Evolutionary conservation across 2,113 vertebrate genomes (phyloP).

Genomic region (Sinosuthora webbiana): DNA sequence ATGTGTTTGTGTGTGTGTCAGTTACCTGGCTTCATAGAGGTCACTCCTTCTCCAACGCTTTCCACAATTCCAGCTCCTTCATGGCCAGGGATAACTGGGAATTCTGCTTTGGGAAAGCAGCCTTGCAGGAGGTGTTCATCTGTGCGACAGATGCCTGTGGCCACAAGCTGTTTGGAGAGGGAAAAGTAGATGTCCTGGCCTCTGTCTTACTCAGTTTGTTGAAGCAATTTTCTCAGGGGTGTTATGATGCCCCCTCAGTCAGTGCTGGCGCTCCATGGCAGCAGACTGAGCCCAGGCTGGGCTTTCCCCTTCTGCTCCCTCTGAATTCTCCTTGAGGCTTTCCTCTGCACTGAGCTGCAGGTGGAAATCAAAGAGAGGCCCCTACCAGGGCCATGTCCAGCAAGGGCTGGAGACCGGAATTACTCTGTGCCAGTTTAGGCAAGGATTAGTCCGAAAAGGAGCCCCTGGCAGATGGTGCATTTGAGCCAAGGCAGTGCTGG

Average conservation of each 20-base stretch:
- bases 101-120: slow-evolving; percentile 63
- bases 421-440: not conserved
- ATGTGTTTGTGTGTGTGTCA: not conserved
- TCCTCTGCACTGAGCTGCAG: not conserved
- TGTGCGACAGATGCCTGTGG: slow-evolving; percentile 80
- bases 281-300: too few relatives aligned
- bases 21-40: not conserved
- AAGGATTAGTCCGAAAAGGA: not conserved
- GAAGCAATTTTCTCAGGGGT: not conserved
- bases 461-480: not conserved
- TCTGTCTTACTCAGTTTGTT: not conserved
- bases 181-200: rapidly evolving
- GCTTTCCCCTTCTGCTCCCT: not conserved
- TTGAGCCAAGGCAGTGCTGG: not conserved
- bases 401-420: not conserved
- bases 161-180: slow-evolving; percentile 76
- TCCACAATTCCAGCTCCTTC: not conserved
- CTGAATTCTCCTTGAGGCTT: not conserved
- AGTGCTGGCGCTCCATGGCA: not conserved
- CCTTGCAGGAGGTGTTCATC: slow-evolving; percentile 78
- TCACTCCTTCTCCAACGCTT: not conserved
- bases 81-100: slow-evolving; percentile 82
- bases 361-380: not conserved
- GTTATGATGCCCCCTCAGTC: not conserved
- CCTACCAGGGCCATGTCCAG: not conserved